These are phyloP conservation scores for Calameuta filiformis DNA, from an alignment of 2,888 invertebrate species.

Conservation along the genomic window DNA sequence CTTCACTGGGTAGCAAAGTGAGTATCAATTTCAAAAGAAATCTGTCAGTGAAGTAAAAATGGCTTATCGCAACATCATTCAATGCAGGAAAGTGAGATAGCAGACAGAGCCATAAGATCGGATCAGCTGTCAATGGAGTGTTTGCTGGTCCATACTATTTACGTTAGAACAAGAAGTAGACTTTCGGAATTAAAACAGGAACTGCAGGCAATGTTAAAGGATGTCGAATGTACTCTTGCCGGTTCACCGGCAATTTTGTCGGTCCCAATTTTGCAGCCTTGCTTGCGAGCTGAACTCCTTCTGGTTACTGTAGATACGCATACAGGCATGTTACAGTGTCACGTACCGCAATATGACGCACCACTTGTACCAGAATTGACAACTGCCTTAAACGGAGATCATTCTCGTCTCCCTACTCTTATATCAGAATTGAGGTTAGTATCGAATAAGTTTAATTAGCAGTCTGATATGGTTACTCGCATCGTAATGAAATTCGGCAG, in stretches of 20 bases:
- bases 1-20: slow-evolving; percentile 76
- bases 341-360: slow-evolving; percentile 89
- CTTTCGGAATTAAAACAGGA: slow-evolving; percentile 85
- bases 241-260: slow-evolving; percentile 95
- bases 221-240: slow-evolving; percentile 82
- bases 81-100: slow-evolving; percentile 73
- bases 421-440: slow-evolving; percentile 75
- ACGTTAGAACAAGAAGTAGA: slow-evolving; percentile 88
- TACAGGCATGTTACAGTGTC: slow-evolving; percentile 90
- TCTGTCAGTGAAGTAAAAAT: background rate
- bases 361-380: slow-evolving; percentile 86
- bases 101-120: slow-evolving; percentile 83
- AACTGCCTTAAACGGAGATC: slow-evolving; percentile 80
- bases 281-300: slow-evolving; percentile 90
- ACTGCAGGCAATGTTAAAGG: slow-evolving; percentile 76
- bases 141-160: slow-evolving; percentile 93
- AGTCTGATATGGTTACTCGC: background rate
- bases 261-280: slow-evolving; percentile 89
- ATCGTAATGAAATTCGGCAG: slow-evolving; percentile 61
- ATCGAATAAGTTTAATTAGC: background rate
- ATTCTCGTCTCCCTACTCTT: slow-evolving; percentile 73
- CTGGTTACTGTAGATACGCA: slow-evolving; percentile 94
- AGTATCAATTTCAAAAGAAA: slow-evolving; percentile 68
- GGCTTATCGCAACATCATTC: background rate
- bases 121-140: slow-evolving; percentile 96